phyloP scores from a whole-genome alignment of 1,140 invertebrate species.

The Triops cancriformis region DNA sequence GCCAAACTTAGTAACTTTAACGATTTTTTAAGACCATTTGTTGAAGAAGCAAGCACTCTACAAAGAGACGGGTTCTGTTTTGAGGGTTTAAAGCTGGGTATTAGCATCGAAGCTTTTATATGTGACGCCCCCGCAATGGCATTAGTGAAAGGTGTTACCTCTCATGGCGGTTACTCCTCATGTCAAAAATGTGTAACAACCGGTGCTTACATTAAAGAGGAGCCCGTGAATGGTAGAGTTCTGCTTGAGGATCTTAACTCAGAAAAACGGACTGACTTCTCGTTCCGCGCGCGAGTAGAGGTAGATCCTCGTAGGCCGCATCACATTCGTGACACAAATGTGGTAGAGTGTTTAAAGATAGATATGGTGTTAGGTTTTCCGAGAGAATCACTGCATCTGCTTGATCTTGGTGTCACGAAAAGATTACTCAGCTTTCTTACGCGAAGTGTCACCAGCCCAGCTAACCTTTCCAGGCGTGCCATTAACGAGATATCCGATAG shows the following conservation, averaged over 20 bases:
- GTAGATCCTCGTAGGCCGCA: no score
- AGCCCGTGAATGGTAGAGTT: constrained; percentile 28
- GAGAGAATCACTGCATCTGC: no score
- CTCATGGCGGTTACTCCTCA: constrained; percentile 32
- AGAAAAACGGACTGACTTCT: no score
- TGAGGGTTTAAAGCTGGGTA: constrained; percentile 24
- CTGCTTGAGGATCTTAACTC: constrained; percentile 18
- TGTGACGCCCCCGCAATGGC: constrained; percentile 34
- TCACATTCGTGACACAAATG: no score
- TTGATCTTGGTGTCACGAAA: no score
- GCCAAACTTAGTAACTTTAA: constrained; percentile 30
- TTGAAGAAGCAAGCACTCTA: constrained; percentile 30
- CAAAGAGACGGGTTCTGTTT: constrained; percentile 28
- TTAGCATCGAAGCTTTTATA: constrained; percentile 30
- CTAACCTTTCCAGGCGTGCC: no score
- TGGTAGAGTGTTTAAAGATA: no score
- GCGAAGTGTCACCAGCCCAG: no score
- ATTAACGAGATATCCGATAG: no score
- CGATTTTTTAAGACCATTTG: constrained; percentile 30
- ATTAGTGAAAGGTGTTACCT: constrained; percentile 31
- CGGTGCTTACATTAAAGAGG: constrained; percentile 31
- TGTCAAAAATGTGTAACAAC: constrained; percentile 32
- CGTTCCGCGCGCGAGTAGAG: no score
- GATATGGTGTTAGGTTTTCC: no score
- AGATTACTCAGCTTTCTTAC: no score